A percentile compares a stretch with the other conserved stretches of the same genome.
phyloP scores from a whole-genome alignment of 2,797 vertebrate genomes.

The Myotis pilosus region DNA sequence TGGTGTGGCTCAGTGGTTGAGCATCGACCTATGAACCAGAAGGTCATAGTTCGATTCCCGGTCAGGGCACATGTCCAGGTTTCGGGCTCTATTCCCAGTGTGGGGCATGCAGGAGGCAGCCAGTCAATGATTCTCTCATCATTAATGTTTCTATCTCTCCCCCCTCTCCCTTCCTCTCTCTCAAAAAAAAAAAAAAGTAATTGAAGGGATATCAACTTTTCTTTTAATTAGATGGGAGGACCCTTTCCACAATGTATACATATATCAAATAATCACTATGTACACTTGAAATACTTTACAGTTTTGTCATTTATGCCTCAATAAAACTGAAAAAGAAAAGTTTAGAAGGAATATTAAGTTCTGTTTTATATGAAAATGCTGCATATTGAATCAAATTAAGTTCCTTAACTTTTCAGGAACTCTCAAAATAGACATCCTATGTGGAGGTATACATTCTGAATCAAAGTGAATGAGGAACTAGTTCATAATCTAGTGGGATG shows the following conservation, averaged over 20 bases:
- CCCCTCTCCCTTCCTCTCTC: neutral
- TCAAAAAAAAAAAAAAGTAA: neutral
- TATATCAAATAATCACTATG: neutral
- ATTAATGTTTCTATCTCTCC: neutral
- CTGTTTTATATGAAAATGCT: constrained; percentile 41
- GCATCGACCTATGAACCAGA: too few relatives aligned
- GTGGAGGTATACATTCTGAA: constrained; percentile 18
- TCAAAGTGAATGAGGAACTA: constrained; percentile 29
- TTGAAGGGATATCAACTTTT: constrained; percentile 27
- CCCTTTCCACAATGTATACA: neutral
- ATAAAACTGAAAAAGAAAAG: neutral
- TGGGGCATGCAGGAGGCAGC: too few relatives aligned
- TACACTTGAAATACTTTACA: neutral
- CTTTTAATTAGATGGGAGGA: neutral
- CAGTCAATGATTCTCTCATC: neutral
- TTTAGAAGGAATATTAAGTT: neutral
- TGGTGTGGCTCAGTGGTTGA: too few relatives aligned
- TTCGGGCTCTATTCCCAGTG: too few relatives aligned
- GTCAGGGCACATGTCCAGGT: too few relatives aligned
- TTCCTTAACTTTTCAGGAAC: constrained; percentile 29
- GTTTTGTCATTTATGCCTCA: neutral
- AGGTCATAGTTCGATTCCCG: too few relatives aligned
- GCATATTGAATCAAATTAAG: neutral
- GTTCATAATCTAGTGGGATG: neutral
- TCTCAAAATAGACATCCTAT: constrained; percentile 22